Evolutionary conservation across 2,797 vertebrate species (phyloP).

Genomic region (Poecilia gillii): DNA sequence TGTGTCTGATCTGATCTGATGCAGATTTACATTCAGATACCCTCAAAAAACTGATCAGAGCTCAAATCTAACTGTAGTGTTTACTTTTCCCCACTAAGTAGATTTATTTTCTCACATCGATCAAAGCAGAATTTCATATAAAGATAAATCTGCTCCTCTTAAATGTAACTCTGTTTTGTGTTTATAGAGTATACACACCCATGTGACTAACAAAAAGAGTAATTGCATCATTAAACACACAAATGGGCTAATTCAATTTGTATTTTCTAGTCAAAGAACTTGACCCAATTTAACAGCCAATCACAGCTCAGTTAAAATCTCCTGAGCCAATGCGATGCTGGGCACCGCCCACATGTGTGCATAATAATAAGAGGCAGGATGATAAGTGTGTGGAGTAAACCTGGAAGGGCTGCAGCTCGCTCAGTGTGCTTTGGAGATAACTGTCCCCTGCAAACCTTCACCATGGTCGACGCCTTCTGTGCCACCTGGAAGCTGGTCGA

Average conservation of each 20-base stretch:
- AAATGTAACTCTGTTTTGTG: neutral
- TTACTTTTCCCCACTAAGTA: neutral
- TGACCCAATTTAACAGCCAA: constrained; percentile 70
- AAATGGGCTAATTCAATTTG: constrained; percentile 48
- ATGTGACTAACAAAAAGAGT: constrained; percentile 27
- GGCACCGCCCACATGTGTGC: constrained; percentile 54
- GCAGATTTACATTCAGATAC: neutral
- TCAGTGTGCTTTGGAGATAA: constrained; percentile 50
- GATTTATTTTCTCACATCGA: neutral
- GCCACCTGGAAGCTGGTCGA: constrained; percentile 93
- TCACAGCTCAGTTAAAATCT: constrained; percentile 51
- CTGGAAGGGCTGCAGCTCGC: constrained; percentile 43
- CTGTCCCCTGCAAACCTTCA: constrained; percentile 52
- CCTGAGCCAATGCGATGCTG: constrained; percentile 65
- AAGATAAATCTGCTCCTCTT: neutral
- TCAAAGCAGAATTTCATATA: neutral
- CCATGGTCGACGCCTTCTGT: constrained; percentile 94
- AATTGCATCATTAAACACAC: constrained; percentile 57
- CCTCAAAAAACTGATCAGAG: neutral
- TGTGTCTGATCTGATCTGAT: neutral
- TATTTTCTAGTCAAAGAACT: constrained; percentile 12
- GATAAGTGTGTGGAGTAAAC: constrained; percentile 38
- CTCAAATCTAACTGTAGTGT: neutral
- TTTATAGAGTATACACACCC: neutral
- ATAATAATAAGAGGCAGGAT: constrained; percentile 61